Evolutionary conservation across 2,113 vertebrate species (phyloP), one percentile per base, ranked within the genome.

Genomic region (Suricata suricatta): DNA sequence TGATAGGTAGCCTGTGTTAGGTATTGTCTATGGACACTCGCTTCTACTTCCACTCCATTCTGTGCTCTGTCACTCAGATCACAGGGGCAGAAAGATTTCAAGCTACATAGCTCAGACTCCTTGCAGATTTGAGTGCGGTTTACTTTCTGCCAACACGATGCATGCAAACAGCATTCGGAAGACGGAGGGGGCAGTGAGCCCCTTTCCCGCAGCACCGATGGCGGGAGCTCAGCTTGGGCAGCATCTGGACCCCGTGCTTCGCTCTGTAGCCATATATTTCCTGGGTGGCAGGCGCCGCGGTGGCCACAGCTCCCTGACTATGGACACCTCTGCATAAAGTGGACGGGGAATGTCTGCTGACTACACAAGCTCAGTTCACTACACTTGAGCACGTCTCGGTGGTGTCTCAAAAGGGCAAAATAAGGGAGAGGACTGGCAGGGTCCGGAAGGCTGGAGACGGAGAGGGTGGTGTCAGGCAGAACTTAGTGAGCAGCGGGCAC

Each of bases 21-120:
- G 25, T 6, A 4, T 15, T 44, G 15, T 33, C 66, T 27, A 1
- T 5, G 11, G n/a, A 25, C 31, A 15, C 35, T n/a, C 19, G 31
- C 38, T 93, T 90, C 29, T 6, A 9, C 8, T 19, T 72, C 29
- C 9, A 4, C 3, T 41, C 17, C n/a, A 17, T 35, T 57, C 35
- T 27, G 0, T 5, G 4, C 19, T 60, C 25, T 38, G 16, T 83
- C 3, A 0, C 41, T 31, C 54, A n/a, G 14, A 29, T 9, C 16
- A 6, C 2, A 35, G 52, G 16, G 31, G 41, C 38, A 10, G 7
- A 5, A 80, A 50, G 15, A 17, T 27, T 38, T 41, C 33, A 54
- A 35, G 7, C 14, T 29, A 17, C 15, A 1, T n/a, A 19, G 41
- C 29, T n/a, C 27, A 33, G 63, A 69, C 31, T 35, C 14, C 41